Conservation (phyloP, 1,140 invertebrate species). For the Brachionus angularis region DNA sequence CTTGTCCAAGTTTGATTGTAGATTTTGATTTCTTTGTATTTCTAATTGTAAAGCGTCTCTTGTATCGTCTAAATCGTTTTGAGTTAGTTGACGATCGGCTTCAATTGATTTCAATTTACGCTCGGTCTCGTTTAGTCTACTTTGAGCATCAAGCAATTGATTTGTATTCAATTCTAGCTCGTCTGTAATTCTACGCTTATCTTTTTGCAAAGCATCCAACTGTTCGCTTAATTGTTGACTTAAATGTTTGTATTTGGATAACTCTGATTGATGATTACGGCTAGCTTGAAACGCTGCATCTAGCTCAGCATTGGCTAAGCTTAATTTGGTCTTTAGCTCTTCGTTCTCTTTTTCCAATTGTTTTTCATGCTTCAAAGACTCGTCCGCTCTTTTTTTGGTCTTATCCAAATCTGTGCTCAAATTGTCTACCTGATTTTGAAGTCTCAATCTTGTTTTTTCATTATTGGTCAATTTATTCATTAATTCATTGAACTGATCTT, state of each 20-base stretch:
- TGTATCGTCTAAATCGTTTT: slow-evolving; percentile 20
- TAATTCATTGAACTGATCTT: slow-evolving; percentile 21
- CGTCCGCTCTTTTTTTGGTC: slow-evolving; percentile 33
- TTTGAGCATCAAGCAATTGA: slow-evolving; percentile 20
- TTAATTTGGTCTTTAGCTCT: slow-evolving; percentile 5
- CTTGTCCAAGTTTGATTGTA: slow-evolving; percentile 21
- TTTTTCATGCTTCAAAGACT: slow-evolving; percentile 6
- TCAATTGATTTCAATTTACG: slow-evolving; percentile 7
- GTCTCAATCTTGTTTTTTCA: slow-evolving; percentile 40
- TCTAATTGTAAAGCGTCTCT: slow-evolving; percentile 13
- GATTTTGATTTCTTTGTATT: background rate
- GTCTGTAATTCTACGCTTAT: slow-evolving; percentile 36
- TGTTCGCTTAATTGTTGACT: slow-evolving; percentile 37
- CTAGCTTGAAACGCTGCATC: slow-evolving; percentile 40
- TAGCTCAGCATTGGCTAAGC: slow-evolving; percentile 24
- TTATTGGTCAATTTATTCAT: slow-evolving; percentile 21
- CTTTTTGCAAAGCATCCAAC: slow-evolving; percentile 10
- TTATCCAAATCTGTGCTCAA: slow-evolving; percentile 31
- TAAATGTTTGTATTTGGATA: slow-evolving; percentile 25
- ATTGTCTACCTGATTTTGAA: slow-evolving; percentile 37
- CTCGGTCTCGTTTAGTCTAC: slow-evolving; percentile 8
- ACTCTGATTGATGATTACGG: slow-evolving; percentile 22
- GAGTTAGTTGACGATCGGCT: slow-evolving; percentile 24
- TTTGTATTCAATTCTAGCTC: slow-evolving; percentile 17
- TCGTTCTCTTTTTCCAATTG: slow-evolving; percentile 42